Conservation (phyloP, 2,888 invertebrate genomes). For the Lithosia quadra region DNA sequence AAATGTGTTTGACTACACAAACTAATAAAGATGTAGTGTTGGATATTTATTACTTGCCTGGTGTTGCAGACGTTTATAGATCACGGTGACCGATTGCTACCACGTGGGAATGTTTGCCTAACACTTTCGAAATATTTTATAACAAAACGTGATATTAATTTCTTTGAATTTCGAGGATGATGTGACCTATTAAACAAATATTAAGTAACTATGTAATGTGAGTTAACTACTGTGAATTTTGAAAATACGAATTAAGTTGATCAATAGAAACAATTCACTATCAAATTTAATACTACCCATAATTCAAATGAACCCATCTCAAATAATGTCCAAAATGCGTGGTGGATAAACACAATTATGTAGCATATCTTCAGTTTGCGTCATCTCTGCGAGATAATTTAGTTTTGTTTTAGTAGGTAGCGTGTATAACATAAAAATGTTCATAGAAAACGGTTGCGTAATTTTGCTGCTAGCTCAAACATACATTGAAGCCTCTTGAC, state of each 20-base stretch:
- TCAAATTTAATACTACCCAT: neutral
- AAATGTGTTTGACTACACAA: neutral
- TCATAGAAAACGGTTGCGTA: neutral
- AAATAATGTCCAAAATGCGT: neutral
- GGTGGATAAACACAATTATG: neutral
- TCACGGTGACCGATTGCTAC: neutral
- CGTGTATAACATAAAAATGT: neutral
- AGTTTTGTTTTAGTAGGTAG: neutral
- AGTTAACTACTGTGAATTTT: too few relatives aligned
- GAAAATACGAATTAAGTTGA: too few relatives aligned
- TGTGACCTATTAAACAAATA: too few relatives aligned
- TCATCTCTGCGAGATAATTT: neutral
- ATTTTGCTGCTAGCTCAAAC: neutral
- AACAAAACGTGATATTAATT: too few relatives aligned
- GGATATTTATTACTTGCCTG: neutral
- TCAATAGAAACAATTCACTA: too few relatives aligned
- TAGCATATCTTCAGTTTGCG: neutral
- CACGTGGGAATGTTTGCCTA: neutral
- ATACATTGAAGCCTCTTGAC: neutral
- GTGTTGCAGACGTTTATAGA: neutral
- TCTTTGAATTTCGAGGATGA: too few relatives aligned
- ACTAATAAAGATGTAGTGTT: neutral
- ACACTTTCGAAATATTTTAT: too few relatives aligned
- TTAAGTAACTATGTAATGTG: too few relatives aligned
- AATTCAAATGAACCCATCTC: neutral